phyloP scores from a whole-genome alignment of 2,113 vertebrate genomes.

The Caranx melampygus region DNA sequence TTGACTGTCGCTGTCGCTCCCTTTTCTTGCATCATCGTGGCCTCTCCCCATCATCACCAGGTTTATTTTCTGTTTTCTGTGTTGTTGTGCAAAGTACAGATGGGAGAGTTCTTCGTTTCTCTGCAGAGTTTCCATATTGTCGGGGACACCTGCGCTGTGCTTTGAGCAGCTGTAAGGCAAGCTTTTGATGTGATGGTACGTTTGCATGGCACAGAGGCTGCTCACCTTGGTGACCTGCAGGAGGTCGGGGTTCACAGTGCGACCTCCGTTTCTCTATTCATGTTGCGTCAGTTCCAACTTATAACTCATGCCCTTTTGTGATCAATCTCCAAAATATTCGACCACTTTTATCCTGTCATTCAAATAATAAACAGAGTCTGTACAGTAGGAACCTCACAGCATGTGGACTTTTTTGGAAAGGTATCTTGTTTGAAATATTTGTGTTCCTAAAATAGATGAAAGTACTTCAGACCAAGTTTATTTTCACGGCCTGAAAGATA shows the following conservation, averaged over 20 bases:
- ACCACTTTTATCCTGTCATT: neutral
- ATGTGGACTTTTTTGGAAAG: neutral
- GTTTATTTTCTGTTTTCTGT: slow-evolving; percentile 53
- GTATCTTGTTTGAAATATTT: slow-evolving; percentile 16
- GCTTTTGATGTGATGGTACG: neutral
- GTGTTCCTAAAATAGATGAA: slow-evolving; percentile 28
- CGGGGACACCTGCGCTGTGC: neutral
- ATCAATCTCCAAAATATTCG: neutral
- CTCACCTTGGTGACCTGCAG: neutral
- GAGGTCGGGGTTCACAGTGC: neutral
- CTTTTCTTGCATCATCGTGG: slow-evolving; percentile 62
- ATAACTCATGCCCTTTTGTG: neutral
- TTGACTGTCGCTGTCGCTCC: slow-evolving; percentile 39
- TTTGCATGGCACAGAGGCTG: neutral
- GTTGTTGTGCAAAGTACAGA: slow-evolving; percentile 16
- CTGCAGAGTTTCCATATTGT: neutral
- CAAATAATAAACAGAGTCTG: no score
- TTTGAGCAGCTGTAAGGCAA: neutral
- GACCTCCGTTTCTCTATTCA: neutral
- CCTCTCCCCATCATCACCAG: slow-evolving; percentile 43
- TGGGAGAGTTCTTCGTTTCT: neutral
- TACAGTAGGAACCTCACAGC: neutral
- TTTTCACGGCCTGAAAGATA: slow-evolving; percentile 16
- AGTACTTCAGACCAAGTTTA: slow-evolving; percentile 9
- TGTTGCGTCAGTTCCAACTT: neutral